Evolutionary conservation across 1,140 invertebrate genomes (phyloP), one percentile per base, ranked within the genome.

Genomic region (Nymphalis io): DNA sequence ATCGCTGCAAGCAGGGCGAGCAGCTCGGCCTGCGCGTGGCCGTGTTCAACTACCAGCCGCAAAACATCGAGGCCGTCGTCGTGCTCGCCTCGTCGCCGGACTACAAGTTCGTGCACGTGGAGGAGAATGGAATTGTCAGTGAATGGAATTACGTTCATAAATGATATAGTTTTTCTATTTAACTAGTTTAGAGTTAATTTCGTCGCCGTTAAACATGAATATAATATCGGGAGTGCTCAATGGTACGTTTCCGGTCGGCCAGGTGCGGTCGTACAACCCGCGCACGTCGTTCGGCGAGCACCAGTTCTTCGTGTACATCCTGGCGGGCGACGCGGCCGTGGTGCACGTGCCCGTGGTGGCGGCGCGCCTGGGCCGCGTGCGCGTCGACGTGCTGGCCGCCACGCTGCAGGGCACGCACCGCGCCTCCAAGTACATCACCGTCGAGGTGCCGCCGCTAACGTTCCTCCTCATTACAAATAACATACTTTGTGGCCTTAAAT

Each of bases 21-120:
- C 98, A 99, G 91, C 93, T 99, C 39, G 98, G 98, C 4, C 93
- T 99, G 1, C 93, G 98, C 18, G 96, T 98, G 0, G 97, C 96
- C 0, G 95, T 99, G 0, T 99, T 99, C 86, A 99, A 99, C 92
- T 98, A 98, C 85, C 95, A 97, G 95, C 93, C 93, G 21, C 94
- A 95, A 46, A 94, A 96, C 61, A 95, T 98, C 60, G 96, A 97
- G 92, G 97, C 96, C 6, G 95, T 96, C 0, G 96, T 99, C 0
- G 95, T 98, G 6, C 92, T 99, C 16, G 94, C 94, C n/a, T 94
- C 94, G n/a, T 98, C 97, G 16, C 93, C 93, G 0, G 94, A 98
- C 81, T 99, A 98, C 86, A 97, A 98, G 91, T 99, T 98, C 84
- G 96, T 99, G 12, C 96, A 98, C 74, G 98, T 99, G 1, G 98